phyloP scores from a whole-genome alignment of 2,113 vertebrate genomes.

The Procavia capensis region DNA sequence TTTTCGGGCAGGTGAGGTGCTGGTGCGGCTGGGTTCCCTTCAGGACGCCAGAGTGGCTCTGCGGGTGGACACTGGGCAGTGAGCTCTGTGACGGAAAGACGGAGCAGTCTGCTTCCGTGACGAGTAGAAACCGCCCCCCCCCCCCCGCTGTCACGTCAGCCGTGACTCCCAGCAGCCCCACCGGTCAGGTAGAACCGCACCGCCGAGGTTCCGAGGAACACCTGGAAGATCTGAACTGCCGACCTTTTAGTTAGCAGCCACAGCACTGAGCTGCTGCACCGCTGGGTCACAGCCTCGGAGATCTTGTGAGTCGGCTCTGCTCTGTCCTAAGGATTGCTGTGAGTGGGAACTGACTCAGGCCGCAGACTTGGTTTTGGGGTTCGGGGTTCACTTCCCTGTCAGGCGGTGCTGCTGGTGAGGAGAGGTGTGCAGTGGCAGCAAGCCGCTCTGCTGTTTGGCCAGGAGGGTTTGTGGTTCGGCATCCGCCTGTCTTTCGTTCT shows the following conservation, averaged over 20 bases:
- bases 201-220: too few relatives aligned
- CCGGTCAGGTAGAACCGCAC: too few relatives aligned
- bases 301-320: background rate
- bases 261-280: too few relatives aligned
- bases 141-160: too few relatives aligned
- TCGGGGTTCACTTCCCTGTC: background rate
- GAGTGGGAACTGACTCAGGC: background rate
- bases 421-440: background rate
- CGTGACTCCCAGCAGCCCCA: too few relatives aligned
- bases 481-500: background rate
- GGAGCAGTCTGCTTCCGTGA: background rate
- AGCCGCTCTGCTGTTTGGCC: constrained; percentile 6
- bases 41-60: background rate
- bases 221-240: too few relatives aligned
- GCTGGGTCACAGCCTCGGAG: background rate
- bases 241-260: too few relatives aligned
- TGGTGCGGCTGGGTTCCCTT: background rate
- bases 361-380: background rate
- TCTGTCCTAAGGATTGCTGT: background rate
- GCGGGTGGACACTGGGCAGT: background rate
- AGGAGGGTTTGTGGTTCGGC: background rate
- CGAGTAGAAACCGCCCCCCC: too few relatives aligned
- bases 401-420: background rate
- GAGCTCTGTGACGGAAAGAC: background rate
- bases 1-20: background rate